Evolutionary conservation across 2,888 invertebrate genomes (phyloP), one percentile per base, ranked within the genome.

Genomic region (Sesia apiformis): DNA sequence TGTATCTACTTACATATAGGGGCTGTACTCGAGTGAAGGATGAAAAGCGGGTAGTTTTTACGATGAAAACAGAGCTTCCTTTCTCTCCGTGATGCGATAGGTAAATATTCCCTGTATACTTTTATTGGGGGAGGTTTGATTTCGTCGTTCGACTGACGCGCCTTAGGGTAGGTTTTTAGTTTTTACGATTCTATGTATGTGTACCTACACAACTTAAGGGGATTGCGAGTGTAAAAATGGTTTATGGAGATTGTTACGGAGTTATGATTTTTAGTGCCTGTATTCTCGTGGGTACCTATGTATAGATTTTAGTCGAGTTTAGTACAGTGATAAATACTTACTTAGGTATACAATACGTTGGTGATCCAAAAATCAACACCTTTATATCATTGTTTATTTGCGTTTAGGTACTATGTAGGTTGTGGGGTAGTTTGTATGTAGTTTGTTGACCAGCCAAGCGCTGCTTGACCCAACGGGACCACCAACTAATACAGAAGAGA

Each of bases 21-120:
- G 46, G 23, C 1, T n/a, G 8, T 62, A 63, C 61, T 62, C 55
- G 57, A 54, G 65, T 62, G 68, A 75, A 75, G 79, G 75, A 74
- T 74, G 72, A 70, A 73, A 73, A 69, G 72, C 69, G 81, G 78
- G 78, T 76, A 75, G 78, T 73, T 80, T 78, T 80, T 81, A 80
- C 81, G 81, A 78, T 71, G 74, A 74, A 76, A 75, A 78, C 74
- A 76, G 74, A 71, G 73, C 73, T 71, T 70, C 68, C 70, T 69
- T 70, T 71, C 70, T 67, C 62, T 70, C 65, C 64, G 64, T 67
- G 71, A 76, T 70, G 71, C 70, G 70, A 75, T 75, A 72, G 70
- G 75, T 76, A 74, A 73, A 76, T 77, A 72, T 72, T 67, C 66
- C 63, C 59, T 38, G 38, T 50, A 56, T 61, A 58, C 58, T 61